Conservation (phyloP, 92 coral and sea anemone genomes). For the Virgularia gustaviana region DNA sequence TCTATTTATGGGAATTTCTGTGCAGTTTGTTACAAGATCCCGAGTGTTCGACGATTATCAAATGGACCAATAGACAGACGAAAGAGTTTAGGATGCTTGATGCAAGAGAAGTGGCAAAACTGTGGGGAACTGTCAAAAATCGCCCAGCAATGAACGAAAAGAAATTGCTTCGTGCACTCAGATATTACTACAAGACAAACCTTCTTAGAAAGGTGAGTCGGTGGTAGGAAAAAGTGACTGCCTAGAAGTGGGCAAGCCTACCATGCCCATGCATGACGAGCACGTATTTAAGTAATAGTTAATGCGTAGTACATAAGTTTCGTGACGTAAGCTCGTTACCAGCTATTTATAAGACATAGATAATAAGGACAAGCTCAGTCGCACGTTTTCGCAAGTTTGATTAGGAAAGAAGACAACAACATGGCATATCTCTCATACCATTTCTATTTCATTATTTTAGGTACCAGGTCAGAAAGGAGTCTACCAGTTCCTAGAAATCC, state of each 20-base stretch:
- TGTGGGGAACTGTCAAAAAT: constrained; percentile 32
- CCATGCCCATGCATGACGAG: no score
- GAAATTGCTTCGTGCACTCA: constrained; percentile 22
- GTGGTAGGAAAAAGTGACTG: no score
- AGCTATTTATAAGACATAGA: no score
- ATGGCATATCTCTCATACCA: neutral
- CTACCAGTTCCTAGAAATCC: constrained; percentile 25
- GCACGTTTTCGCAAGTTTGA: no score
- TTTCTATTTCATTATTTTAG: no score
- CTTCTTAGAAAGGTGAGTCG: constrained; percentile 18
- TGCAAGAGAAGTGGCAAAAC: constrained; percentile 17
- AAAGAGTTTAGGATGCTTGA: constrained; percentile 20
- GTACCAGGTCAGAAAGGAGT: constrained; percentile 33
- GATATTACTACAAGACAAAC: constrained; percentile 38
- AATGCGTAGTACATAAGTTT: no score
- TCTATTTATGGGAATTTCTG: constrained; percentile 33
- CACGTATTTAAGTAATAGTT: no score
- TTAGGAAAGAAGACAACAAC: no score
- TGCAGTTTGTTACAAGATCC: constrained; percentile 30
- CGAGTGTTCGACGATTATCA: constrained; percentile 23
- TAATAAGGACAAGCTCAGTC: no score
- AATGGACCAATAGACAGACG: constrained; percentile 19
- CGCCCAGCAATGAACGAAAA: constrained; percentile 37
- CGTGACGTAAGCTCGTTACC: no score
- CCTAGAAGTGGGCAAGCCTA: no score